Conservation (phyloP, 2,797 vertebrate species). For the Ficedula albicollis region DNA sequence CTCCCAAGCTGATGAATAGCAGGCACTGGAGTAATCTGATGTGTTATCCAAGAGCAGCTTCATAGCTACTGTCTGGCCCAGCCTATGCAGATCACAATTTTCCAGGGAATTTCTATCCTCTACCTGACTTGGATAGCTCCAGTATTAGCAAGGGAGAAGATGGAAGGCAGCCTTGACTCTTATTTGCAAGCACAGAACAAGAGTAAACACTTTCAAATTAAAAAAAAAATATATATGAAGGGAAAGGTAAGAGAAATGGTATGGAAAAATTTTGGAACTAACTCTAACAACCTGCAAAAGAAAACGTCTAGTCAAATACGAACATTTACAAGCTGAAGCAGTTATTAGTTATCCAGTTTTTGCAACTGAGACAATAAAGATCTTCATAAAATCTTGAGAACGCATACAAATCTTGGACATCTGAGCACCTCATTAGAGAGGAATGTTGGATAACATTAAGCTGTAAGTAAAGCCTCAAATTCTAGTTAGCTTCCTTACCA, state of each 20-base stretch:
- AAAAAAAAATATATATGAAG: neutral
- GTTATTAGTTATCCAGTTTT: neutral
- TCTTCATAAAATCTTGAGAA: neutral
- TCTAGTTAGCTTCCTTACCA: neutral
- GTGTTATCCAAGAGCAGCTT: neutral
- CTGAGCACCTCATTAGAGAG: neutral
- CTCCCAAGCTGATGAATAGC: neutral
- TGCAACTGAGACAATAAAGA: neutral
- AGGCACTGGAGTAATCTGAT: neutral
- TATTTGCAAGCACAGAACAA: neutral
- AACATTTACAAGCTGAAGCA: neutral
- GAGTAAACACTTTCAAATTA: neutral
- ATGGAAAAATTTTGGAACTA: neutral
- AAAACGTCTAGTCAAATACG: neutral
- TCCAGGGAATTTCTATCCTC: neutral
- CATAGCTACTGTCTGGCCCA: neutral
- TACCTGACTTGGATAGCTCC: neutral
- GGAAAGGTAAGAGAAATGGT: neutral
- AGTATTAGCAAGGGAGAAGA: neutral
- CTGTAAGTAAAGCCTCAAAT: neutral
- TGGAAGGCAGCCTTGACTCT: neutral
- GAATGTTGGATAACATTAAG: neutral
- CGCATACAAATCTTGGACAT: fast-evolving
- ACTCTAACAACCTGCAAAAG: neutral
- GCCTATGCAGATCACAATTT: neutral